Evolutionary conservation across 2,113 vertebrate genomes (phyloP), one percentile per base, ranked within the genome.

Genomic region (Percopsis transmontana): DNA sequence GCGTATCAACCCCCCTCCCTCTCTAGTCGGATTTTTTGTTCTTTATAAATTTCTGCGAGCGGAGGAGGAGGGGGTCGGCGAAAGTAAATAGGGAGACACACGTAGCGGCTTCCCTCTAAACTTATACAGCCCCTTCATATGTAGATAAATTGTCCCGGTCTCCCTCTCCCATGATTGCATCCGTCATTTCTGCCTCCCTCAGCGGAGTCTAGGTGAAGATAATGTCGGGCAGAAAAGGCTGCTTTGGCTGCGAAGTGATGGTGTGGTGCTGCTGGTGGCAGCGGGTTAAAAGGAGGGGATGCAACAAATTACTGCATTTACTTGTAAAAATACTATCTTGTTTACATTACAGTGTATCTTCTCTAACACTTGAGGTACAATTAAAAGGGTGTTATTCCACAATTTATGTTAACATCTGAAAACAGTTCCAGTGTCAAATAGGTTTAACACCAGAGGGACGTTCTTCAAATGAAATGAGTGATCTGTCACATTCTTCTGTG

Each of bases 21-120:
- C 89, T 90, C 90, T 89, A 87, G 86, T 70, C 84, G 81, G 86
- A 91, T 89, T 91, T 92, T 90, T 90, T 92, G 87, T 91, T 92
- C 91, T 93, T 93, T 92, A 93, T 90, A 93, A 89, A 92, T 91
- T 91, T 90, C 88, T 89, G 87, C 89, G 76, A 91, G 87, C 79
- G 84, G 91, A 91, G 85, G 76, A 83, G 88, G 89, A 52, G 59
- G 59, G 68, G 89, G 89, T 90, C 89, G 84, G 86, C 74, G 81
- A 88, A 90, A 88, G 88, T 88, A 78, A 84, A 72, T 80, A 87
- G 85, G 86, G 82, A 88, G 84, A 88, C 81, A 85, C 85, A 87
- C 83, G 80, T 67, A 77, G 81, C 80, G 73, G 82, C 86, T 89
- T 82, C 77, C 74, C 73, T 85, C 73, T 85, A 81, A 90, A 91